Evolutionary conservation across 2,113 vertebrate species (phyloP).

Genomic region (Crocuta crocuta): DNA sequence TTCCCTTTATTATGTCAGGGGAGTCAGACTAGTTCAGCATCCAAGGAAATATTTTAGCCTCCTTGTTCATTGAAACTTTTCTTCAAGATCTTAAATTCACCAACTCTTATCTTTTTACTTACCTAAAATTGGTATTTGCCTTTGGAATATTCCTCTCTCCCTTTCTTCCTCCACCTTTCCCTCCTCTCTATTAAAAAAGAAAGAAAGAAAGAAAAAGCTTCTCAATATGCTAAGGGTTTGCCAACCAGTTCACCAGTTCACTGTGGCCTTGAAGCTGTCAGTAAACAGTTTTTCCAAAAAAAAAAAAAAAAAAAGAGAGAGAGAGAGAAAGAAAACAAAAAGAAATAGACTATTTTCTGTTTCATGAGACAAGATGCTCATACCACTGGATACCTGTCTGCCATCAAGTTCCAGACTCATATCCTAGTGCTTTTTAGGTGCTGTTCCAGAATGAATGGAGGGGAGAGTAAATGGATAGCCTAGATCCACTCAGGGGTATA

Average conservation of each 20-base stretch:
- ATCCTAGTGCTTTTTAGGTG: background rate
- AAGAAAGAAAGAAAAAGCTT: background rate
- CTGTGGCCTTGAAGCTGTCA: background rate
- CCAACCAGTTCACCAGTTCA: background rate
- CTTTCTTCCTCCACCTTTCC: background rate
- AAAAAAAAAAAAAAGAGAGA: background rate
- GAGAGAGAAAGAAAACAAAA: background rate
- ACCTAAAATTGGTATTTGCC: background rate
- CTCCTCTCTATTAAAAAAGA: background rate
- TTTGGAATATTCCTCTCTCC: background rate
- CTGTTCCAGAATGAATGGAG: background rate
- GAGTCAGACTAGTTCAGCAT: background rate
- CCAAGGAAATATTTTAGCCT: background rate
- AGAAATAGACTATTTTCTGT: background rate
- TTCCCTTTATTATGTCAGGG: background rate
- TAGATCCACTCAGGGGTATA: background rate
- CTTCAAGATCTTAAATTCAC: background rate
- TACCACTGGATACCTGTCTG: background rate
- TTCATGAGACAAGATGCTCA: background rate
- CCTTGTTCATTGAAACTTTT: background rate
- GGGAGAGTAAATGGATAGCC: background rate
- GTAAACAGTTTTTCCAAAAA: background rate
- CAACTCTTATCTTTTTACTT: background rate
- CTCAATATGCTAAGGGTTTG: background rate
- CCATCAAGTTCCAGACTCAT: background rate